Conservation (phyloP, 2,113 vertebrate genomes). For the Elachura formosa region DNA sequence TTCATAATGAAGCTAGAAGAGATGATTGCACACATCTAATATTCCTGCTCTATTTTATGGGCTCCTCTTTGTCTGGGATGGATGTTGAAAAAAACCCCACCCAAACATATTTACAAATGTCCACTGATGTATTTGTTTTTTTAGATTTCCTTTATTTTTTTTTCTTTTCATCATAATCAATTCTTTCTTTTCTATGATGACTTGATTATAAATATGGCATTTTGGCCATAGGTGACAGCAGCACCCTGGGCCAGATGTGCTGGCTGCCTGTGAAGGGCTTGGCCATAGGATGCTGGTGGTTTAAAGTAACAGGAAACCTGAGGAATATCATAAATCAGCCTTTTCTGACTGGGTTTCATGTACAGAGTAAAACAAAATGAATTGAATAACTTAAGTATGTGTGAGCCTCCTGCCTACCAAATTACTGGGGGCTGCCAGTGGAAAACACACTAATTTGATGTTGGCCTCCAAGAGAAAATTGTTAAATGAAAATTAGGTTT, state of each 20-base stretch:
- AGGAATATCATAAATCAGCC: slow-evolving; percentile 65
- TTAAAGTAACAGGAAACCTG: slow-evolving; percentile 74
- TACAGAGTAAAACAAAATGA: slow-evolving; percentile 62
- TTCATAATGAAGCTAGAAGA: neutral
- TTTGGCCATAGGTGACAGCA: slow-evolving; percentile 6
- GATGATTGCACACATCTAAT: neutral
- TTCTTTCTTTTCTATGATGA: neutral
- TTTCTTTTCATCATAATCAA: neutral
- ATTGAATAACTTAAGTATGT: slow-evolving; percentile 64
- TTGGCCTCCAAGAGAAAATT: slow-evolving; percentile 51
- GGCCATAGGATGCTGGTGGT: slow-evolving; percentile 44
- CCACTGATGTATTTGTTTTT: neutral
- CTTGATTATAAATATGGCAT: slow-evolving; percentile 1
- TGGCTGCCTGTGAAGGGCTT: slow-evolving; percentile 57
- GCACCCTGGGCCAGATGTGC: slow-evolving; percentile 47
- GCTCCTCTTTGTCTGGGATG: neutral
- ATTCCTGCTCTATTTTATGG: neutral
- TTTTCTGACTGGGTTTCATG: slow-evolving; percentile 71
- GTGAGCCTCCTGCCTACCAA: slow-evolving; percentile 47
- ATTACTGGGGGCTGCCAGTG: slow-evolving; percentile 50
- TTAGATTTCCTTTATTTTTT: neutral
- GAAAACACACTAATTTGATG: slow-evolving; percentile 40
- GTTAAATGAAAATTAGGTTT: slow-evolving; percentile 50
- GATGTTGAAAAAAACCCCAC: neutral
- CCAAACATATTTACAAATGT: neutral